Conservation (phyloP, 2,797 vertebrate species). For the Catamblyrhynchus diadema region DNA sequence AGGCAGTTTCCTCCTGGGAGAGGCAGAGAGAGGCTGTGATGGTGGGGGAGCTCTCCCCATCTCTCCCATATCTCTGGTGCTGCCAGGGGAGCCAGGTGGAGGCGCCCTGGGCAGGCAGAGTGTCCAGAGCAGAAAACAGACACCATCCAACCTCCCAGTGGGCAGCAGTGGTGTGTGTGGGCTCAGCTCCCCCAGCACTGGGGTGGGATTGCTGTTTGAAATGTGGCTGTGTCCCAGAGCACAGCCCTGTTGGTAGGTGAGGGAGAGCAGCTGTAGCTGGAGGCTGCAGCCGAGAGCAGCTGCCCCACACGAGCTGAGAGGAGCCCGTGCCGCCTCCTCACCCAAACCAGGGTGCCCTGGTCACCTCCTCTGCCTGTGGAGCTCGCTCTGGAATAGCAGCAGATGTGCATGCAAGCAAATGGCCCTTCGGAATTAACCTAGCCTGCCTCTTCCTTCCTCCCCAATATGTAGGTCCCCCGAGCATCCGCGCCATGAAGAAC, state of each 20-base stretch:
- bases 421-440: slow-evolving; percentile 65
- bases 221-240: fast-evolving
- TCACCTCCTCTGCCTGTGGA: background rate
- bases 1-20: background rate
- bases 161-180: background rate
- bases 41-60: background rate
- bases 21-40: background rate
- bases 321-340: background rate
- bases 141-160: fast-evolving
- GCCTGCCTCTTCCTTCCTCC: slow-evolving; percentile 63
- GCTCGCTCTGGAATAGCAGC: background rate
- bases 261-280: background rate
- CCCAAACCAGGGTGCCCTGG: background rate
- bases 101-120: fast-evolving
- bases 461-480: slow-evolving; percentile 83
- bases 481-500: slow-evolving; percentile 93
- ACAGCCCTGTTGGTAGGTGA: fast-evolving
- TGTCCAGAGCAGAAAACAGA: fast-evolving
- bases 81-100: background rate
- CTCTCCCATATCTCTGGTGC: background rate
- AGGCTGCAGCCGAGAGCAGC: fast-evolving
- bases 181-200: background rate
- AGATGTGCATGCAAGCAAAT: background rate
- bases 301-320: fast-evolving
- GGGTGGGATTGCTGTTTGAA: background rate